phyloP scores from a whole-genome alignment of 2,888 invertebrate genomes.

The Hyles lineata region DNA sequence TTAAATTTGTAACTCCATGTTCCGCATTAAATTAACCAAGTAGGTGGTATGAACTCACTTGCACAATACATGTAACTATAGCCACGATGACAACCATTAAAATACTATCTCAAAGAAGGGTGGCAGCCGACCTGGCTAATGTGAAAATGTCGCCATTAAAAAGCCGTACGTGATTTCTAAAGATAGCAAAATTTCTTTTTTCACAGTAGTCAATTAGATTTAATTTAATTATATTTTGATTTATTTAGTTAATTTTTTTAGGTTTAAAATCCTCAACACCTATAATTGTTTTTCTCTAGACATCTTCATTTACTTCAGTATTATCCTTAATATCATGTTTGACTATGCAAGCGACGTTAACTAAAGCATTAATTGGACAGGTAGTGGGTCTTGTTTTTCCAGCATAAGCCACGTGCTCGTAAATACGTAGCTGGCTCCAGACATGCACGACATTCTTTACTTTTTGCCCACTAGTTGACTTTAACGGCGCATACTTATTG shows the following conservation, averaged over 20 bases:
- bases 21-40: not conserved
- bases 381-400: not conserved
- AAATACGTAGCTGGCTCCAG: conserved; percentile 1
- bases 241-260: no score
- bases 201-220: no score
- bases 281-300: no score
- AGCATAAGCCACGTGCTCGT: conserved; percentile 11
- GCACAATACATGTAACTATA: no score
- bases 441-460: conserved; percentile 17
- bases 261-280: no score
- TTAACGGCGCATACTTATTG: conserved; percentile 19
- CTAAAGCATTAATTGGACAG: conserved; percentile 3
- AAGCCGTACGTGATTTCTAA: conserved; percentile 8
- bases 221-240: no score
- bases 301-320: not conserved
- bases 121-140: not conserved
- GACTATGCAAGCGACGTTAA: not conserved
- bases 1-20: no score
- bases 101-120: not conserved
- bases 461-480: conserved; percentile 28
- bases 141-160: conserved; percentile 6
- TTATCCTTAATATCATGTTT: not conserved
- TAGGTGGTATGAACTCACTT: no score
- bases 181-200: not conserved
- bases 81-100: no score